Evolutionary conservation across 2,888 invertebrate species (phyloP).

Genomic region (Limnephilus marmoratus): DNA sequence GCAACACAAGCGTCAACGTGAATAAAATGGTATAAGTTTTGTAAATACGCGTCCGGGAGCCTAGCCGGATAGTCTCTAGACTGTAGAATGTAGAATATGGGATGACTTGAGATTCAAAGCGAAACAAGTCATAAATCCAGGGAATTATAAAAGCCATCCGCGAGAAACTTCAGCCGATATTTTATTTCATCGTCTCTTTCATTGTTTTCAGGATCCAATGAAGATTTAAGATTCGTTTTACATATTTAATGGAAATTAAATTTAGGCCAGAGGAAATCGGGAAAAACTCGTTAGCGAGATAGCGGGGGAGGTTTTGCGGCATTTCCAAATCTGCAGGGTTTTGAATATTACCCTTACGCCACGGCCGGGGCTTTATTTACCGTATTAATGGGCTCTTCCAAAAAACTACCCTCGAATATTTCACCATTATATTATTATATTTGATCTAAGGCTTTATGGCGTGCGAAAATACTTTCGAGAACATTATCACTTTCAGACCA

Average conservation of each 20-base stretch:
- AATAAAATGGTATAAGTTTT: no score
- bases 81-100: background rate
- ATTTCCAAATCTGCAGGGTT: conserved; percentile 14
- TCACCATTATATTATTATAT: conserved; percentile 14
- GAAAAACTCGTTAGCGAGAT: conserved; percentile 41
- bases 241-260: conserved; percentile 45
- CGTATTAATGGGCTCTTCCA: conserved; percentile 21
- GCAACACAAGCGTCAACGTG: no score
- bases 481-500: conserved; percentile 37
- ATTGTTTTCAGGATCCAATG: conserved; percentile 33
- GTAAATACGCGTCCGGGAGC: background rate
- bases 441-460: conserved; percentile 11
- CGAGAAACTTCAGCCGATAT: conserved; percentile 13
- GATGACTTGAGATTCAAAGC: conserved; percentile 17
- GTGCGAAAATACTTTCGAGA: background rate
- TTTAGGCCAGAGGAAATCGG: conserved; percentile 26
- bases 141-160: conserved; percentile 37
- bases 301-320: conserved; percentile 35
- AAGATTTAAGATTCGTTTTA: conserved; percentile 40
- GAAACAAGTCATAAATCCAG: conserved; percentile 38
- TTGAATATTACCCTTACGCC: conserved; percentile 16
- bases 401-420: conserved; percentile 18
- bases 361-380: conserved; percentile 18
- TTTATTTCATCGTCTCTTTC: conserved; percentile 37
- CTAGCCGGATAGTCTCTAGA: background rate